Percentiles rank a stretch among this genome's conserved stretches.
Conservation (phyloP, 2,113 vertebrate species). For the Cavia aperea region DNA sequence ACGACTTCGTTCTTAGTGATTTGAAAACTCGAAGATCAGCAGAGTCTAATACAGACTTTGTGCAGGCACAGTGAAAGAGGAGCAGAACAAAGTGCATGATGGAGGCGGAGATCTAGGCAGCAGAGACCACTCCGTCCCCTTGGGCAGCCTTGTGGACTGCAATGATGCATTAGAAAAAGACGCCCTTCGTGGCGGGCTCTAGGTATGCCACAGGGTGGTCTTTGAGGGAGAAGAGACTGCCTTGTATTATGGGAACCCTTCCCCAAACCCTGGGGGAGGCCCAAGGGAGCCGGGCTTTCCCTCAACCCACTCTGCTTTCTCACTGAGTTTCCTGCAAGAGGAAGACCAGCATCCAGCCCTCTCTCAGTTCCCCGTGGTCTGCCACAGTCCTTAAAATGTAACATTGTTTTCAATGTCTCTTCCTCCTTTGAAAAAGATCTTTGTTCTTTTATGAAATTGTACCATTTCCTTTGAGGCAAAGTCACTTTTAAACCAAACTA, state of each 20-base stretch:
- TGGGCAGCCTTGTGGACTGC: neutral
- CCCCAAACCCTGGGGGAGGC: neutral
- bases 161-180: neutral
- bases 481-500: neutral
- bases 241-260: neutral
- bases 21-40: neutral
- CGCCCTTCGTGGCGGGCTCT: rapidly evolving
- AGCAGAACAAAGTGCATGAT: neutral
- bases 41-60: neutral
- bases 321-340: neutral
- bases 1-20: neutral
- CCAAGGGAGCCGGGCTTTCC: neutral
- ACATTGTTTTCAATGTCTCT: neutral
- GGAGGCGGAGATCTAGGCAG: neutral
- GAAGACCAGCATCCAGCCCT: neutral
- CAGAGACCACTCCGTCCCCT: too few relatives aligned
- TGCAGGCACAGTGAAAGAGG: neutral
- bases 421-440: neutral
- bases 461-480: neutral
- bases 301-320: neutral
- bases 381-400: neutral
- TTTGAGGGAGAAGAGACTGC: neutral
- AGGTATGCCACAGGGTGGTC: rapidly evolving
- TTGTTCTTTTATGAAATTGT: neutral
- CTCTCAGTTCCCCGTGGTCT: neutral